Evolutionary conservation across 2,113 vertebrate species (phyloP).

Genomic region (Poeciliopsis occidentalis): DNA sequence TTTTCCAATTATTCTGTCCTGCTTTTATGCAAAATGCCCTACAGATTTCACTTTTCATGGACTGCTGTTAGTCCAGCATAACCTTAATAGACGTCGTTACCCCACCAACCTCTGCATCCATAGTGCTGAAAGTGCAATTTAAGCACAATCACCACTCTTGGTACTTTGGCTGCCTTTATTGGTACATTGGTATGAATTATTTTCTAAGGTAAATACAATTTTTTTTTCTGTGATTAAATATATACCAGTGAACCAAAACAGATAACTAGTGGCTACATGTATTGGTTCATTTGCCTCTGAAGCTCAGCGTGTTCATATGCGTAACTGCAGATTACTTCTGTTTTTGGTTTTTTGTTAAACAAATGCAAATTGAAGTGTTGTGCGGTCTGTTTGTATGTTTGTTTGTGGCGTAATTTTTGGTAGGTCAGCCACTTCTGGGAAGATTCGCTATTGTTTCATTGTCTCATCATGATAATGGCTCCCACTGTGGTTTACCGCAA

Average conservation of each 20-base stretch:
- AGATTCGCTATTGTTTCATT: neutral
- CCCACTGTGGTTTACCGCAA: too few species aligned
- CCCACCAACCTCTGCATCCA: neutral
- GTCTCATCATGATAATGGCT: neutral
- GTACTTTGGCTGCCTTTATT: too few species aligned
- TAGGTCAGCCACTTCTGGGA: neutral
- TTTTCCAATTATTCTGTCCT: neutral
- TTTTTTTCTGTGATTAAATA: too few species aligned
- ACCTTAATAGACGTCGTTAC: neutral
- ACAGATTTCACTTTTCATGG: conserved; percentile 8
- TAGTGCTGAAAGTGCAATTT: too few species aligned
- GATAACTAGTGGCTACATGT: too few species aligned
- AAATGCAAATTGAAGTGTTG: neutral
- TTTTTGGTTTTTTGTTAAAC: neutral
- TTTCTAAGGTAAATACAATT: too few species aligned
- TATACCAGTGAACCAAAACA: too few species aligned
- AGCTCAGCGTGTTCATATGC: too few species aligned
- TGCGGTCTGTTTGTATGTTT: neutral
- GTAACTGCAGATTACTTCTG: neutral
- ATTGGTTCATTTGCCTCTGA: too few species aligned
- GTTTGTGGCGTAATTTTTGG: neutral
- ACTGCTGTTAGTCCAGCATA: conserved; percentile 10
- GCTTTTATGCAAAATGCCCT: neutral
- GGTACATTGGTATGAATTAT: too few species aligned
- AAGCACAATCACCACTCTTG: too few species aligned